Evolutionary conservation across 2,888 invertebrate species (phyloP).

Genomic region (Pachymerium ferrugineum): DNA sequence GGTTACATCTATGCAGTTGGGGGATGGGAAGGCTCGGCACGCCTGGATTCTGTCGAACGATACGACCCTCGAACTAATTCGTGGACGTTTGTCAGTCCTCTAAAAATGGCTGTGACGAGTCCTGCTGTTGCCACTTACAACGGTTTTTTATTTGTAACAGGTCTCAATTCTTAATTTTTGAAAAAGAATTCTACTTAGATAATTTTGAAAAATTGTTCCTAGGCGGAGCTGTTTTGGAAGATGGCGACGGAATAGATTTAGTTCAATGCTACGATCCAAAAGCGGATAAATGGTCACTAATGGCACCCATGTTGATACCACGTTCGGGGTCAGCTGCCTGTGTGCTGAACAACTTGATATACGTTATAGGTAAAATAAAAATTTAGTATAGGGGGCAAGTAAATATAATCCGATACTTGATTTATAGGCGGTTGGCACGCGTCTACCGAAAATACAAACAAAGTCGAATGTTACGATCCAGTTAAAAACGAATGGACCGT

Average conservation of each 20-base stretch:
- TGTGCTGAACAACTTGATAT: constrained; percentile 50
- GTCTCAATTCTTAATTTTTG: constrained; percentile 39
- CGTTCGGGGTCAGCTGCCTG: constrained; percentile 53
- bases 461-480: constrained; percentile 51
- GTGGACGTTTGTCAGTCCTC: constrained; percentile 49
- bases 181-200: no score
- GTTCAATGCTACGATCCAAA: constrained; percentile 51
- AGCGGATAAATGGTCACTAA: constrained; percentile 49
- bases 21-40: constrained; percentile 51
- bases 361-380: constrained; percentile 49
- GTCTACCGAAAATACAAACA: constrained; percentile 52
- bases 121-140: constrained; percentile 51
- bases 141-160: constrained; percentile 51
- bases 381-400: no score
- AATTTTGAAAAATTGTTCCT: neutral
- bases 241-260: constrained; percentile 52
- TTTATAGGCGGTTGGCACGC: constrained; percentile 52
- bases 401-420: no score
- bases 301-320: constrained; percentile 51
- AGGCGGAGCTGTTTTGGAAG: constrained; percentile 53
- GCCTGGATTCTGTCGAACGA: constrained; percentile 51
- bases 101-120: constrained; percentile 51
- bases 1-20: constrained; percentile 53
- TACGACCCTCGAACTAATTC: constrained; percentile 51
- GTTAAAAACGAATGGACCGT: constrained; percentile 49